phyloP scores from a whole-genome alignment of 2,113 vertebrate species.

The Megaceryle torquata region DNA sequence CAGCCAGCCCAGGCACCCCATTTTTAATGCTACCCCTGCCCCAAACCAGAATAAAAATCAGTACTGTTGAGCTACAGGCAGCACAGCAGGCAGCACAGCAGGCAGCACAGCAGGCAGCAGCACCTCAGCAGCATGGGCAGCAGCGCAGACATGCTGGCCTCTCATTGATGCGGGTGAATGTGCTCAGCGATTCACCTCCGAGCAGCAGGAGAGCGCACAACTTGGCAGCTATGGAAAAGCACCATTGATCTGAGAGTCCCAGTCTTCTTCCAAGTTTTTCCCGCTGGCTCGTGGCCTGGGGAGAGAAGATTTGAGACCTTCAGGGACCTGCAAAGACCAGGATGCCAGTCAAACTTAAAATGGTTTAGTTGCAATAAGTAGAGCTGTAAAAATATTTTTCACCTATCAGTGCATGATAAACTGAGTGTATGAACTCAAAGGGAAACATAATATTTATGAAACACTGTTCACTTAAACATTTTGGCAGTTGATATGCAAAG shows the following conservation, averaged over 20 bases:
- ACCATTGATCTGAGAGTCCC: background rate
- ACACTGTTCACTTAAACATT: constrained; percentile 33
- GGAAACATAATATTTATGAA: constrained; percentile 33
- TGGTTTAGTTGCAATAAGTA: background rate
- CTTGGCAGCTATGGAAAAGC: background rate
- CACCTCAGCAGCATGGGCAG: background rate
- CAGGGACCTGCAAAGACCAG: background rate
- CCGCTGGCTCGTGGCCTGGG: accelerated
- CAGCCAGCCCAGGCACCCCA: background rate
- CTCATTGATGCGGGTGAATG: accelerated
- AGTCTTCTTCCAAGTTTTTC: background rate
- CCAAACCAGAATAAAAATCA: background rate
- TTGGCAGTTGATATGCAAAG: constrained; percentile 30
- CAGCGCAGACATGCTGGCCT: accelerated
- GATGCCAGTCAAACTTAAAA: background rate
- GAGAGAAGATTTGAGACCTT: background rate
- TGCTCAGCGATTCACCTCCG: accelerated
- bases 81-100: background rate
- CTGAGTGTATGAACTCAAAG: background rate
- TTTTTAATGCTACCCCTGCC: background rate
- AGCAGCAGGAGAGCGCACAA: background rate
- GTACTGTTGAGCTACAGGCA: accelerated
- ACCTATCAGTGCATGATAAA: background rate
- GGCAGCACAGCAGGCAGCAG: too few relatives aligned
- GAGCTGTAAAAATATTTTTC: background rate